These are phyloP conservation scores for Osedax frankpressi DNA, from an alignment of 2,888 invertebrate species.

Conservation along the genomic window DNA sequence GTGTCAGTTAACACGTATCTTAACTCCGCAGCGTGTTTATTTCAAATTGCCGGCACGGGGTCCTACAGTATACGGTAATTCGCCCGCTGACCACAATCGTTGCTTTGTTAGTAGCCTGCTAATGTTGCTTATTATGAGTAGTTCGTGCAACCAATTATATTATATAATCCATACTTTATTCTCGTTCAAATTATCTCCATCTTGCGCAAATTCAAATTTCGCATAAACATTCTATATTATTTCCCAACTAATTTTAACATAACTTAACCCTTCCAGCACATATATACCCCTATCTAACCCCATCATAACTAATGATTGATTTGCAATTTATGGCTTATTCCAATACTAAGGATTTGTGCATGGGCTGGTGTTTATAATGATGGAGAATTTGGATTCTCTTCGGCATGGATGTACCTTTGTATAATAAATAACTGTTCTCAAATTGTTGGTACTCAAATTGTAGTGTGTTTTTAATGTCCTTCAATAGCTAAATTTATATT, in stretches of 20 bases:
- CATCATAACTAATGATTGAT: too few species aligned
- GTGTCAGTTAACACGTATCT: background rate
- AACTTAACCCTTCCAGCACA: background rate
- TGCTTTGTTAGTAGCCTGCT: slow-evolving; percentile 73
- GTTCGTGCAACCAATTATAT: too few species aligned
- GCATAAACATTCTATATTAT: too few species aligned
- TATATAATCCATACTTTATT: too few species aligned
- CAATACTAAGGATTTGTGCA: slow-evolving; percentile 17
- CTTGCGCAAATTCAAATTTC: too few species aligned
- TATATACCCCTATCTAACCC: too few species aligned
- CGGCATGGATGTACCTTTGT: slow-evolving; percentile 76
- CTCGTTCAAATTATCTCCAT: too few species aligned
- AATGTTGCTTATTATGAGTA: too few species aligned
- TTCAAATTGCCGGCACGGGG: slow-evolving; percentile 88
- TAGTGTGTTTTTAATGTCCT: too few species aligned
- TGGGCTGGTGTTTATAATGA: slow-evolving; percentile 64
- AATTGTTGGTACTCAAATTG: slow-evolving; percentile 62
- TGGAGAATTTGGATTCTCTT: slow-evolving; percentile 68
- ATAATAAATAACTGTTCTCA: slow-evolving; percentile 80
- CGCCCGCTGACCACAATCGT: slow-evolving; percentile 76
- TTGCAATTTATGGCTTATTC: background rate
- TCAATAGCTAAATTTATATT: too few species aligned
- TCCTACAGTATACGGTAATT: slow-evolving; percentile 82
- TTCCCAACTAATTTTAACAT: too few species aligned
- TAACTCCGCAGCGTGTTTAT: slow-evolving; percentile 64